phyloP scores from a whole-genome alignment of 1,140 invertebrate species.

The Apis dorsata region DNA sequence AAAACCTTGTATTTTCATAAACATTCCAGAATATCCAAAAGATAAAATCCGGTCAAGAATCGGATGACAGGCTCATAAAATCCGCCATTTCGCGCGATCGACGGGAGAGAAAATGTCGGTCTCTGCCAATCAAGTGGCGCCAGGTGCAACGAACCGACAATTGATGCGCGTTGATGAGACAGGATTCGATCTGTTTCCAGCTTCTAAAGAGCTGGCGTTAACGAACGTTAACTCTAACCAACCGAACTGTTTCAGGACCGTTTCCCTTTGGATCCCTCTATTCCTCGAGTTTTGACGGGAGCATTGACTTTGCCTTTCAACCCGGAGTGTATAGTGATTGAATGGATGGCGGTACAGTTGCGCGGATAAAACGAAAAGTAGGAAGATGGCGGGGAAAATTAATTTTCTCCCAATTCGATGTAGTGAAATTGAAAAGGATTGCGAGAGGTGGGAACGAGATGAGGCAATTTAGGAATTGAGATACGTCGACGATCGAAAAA shows the following conservation, averaged over 20 bases:
- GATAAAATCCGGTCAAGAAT: background rate
- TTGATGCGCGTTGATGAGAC: constrained; percentile 31
- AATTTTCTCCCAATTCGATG: constrained; percentile 27
- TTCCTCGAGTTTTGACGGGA: constrained; percentile 21
- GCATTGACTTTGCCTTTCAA: constrained; percentile 42
- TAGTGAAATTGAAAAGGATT: constrained; percentile 10
- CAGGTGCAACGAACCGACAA: constrained; percentile 27
- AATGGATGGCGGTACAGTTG: constrained; percentile 2
- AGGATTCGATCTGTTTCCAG: constrained; percentile 14
- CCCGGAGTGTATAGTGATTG: constrained; percentile 10
- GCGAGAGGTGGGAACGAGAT: too few relatives aligned
- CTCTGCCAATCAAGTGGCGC: constrained; percentile 12
- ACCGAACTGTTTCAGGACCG: constrained; percentile 9
- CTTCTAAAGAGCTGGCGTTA: constrained; percentile 19
- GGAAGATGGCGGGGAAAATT: constrained; percentile 21
- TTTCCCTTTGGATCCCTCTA: constrained; percentile 13
- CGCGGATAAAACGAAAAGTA: constrained; percentile 26
- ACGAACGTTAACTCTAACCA: constrained; percentile 29
- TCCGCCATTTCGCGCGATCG: background rate
- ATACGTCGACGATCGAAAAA: background rate
- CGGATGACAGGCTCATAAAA: background rate
- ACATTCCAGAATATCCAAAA: too few relatives aligned
- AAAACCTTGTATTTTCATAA: too few relatives aligned
- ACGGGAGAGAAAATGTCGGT: constrained; percentile 13
- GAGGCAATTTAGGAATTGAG: constrained; percentile 23